Evolutionary conservation across 2,797 vertebrate genomes (phyloP), one percentile per base, ranked within the genome.

Genomic region (Rhodeus uyekii): DNA sequence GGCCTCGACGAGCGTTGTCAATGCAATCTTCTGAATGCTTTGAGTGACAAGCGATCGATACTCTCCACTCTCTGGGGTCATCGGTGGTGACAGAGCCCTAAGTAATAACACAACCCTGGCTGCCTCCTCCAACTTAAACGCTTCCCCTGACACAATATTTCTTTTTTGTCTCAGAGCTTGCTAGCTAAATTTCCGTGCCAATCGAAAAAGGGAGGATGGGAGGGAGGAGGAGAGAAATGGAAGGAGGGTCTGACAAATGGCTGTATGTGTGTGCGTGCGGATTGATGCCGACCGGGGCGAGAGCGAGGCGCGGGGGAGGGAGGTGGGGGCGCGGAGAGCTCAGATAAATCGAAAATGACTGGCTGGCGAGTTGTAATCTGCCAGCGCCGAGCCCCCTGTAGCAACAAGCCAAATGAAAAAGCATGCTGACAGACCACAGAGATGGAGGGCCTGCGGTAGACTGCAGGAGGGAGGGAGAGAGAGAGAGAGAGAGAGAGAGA

Each of bases 11-110:
- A 96, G 96, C 96, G 96, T 94, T 96, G 96, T 97, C 97, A 97
- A 95, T 96, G 96, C 97, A 98, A 98, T 98, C 96, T 96, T 90
- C 96, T 95, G 96, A 98, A 95, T 92, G 95, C 95, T 94, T 92
- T 96, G 97, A 98, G 96, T 97, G 97, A 98, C 97, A 96, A 89
- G 90, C 91, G 92, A 97, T 98, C 98, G 95, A 98, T 99, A 97
- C 92, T 94, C 95, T 93, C 93, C 94, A 94, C 96, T 97, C 96
- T 98, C 96, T 85, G 89, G 94, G 96, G 98, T 98, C 96, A 97
- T 96, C 97, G 96, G 94, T 95, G 94, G 95, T 96, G 97, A 97
- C 96, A 98, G 92, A 95, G 96, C 94, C 95, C 96, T 96, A 96
- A 98, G 96, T 96, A 97, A 97, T 98, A 97, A 98, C 96, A 96